Base-by-base conservation (phyloP, 1,140 invertebrate genomes). In the Drosophila sechellia region DNA sequence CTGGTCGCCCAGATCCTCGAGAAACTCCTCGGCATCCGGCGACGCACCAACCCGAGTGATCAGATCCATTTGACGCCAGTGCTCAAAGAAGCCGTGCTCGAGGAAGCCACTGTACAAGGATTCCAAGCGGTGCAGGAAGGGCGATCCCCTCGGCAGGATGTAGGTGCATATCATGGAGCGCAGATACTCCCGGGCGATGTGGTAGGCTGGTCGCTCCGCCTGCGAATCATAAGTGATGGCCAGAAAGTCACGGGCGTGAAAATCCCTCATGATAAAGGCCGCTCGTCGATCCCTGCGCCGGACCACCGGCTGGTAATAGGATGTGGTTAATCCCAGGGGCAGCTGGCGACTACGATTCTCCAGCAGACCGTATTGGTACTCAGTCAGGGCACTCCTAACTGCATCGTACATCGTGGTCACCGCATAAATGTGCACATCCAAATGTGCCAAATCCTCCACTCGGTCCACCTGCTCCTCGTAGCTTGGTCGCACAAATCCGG, bases 151-250 rank as follows among this genome's bases (percentile, higher is more conserved):
- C 0, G 86, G 79, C 13, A 91, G 13, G 0, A 92, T 77, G 20
- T 92, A 92, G 3, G 90, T 91, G 15, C 74, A 66, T 0, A 79
- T 65, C 78, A 92, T 72, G 5, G 90, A 89, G 11, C 81, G 58
- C 4, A 92, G 61, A 65, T 89, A 86, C 34, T 91, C 71, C 46
- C 86, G 85, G 31, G 91, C 87, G 20, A 91, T 86, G 22, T 92
- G 90, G 50, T 79, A 91, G 8, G 74, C 15, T 15, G 90, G 84
- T 13, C 90, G 78, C 25, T 60, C 77, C 5, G 42, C 57, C 13
- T 79, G 71, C 0, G 60, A 17, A 34, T 90, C 79, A 42, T 76
- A 92, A 10, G 76, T 91, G 31, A 63, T 43, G 4, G 83, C 78
- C 8, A 92, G 55, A 1, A 92, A 73, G 17, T 89, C 90, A 3